A percentile compares a stretch with the other conserved stretches of the same genome.
Conservation (phyloP, 2,888 invertebrate genomes). For the Scaptomyza parva region DNA sequence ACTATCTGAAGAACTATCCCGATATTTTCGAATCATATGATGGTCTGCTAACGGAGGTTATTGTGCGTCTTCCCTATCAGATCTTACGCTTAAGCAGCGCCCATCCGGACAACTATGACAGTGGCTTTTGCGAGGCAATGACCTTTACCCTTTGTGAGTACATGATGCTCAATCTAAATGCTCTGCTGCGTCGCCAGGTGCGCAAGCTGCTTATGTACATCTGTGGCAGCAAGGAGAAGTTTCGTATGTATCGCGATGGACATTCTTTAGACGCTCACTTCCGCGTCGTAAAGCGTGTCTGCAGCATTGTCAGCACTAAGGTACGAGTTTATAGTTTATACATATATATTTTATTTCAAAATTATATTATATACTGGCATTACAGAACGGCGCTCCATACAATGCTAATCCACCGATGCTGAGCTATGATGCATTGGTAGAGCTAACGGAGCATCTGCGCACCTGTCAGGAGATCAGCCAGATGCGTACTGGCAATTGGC, state of each 20-base stretch:
- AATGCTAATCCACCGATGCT: constrained; percentile 86
- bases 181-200: constrained; percentile 92
- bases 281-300: constrained; percentile 87
- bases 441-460: constrained; percentile 97
- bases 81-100: constrained; percentile 86
- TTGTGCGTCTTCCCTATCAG: constrained; percentile 96
- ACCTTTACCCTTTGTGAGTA: constrained; percentile 93
- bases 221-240: constrained; percentile 98
- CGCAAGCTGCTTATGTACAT: constrained; percentile 96
- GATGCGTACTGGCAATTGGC: constrained; percentile 97
- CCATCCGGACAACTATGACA: constrained; percentile 85
- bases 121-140: constrained; percentile 89
- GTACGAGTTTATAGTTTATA: constrained; percentile 45
- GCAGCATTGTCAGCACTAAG: constrained; percentile 82
- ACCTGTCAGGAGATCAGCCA: constrained; percentile 97
- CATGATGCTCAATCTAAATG: constrained; percentile 94
- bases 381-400: constrained; percentile 67
- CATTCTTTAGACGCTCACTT: constrained; percentile 96
- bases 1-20: constrained; percentile 95
- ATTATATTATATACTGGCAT: neutral
- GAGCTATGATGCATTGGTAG: constrained; percentile 95
- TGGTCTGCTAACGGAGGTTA: constrained; percentile 97
- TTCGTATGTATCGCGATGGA: constrained; percentile 96
- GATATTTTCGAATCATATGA: constrained; percentile 98
- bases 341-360: neutral